A percentile compares a stretch with the other conserved stretches of the same genome.
phyloP scores from a whole-genome alignment of 2,888 invertebrate species.

The Muschampia plurimacula region DNA sequence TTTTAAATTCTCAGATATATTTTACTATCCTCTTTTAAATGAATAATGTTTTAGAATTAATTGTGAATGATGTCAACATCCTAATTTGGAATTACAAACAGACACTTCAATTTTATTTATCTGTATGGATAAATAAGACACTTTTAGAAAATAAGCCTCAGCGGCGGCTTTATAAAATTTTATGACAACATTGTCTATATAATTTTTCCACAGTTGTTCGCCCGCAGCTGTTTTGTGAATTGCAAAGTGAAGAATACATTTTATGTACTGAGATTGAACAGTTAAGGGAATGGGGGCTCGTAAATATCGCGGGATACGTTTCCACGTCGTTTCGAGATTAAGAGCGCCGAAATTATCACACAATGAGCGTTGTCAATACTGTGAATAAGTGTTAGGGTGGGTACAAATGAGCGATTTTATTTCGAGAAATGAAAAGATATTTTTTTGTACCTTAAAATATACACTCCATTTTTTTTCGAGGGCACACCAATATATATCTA shows the following conservation, averaged over 20 bases:
- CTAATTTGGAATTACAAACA: too few species aligned
- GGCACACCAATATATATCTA: too few species aligned
- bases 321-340: slow-evolving; percentile 36
- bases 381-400: slow-evolving; percentile 27
- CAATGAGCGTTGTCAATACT: slow-evolving; percentile 45
- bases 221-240: slow-evolving; percentile 20
- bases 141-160: background rate
- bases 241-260: slow-evolving; percentile 23
- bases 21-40: too few species aligned
- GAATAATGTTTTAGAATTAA: too few species aligned
- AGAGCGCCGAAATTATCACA: slow-evolving; percentile 46
- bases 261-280: slow-evolving; percentile 18
- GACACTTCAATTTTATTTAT: too few species aligned
- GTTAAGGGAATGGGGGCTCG: slow-evolving; percentile 32
- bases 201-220: background rate
- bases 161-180: background rate
- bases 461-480: too few species aligned
- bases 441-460: too few species aligned
- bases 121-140: too few species aligned
- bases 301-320: slow-evolving; percentile 32
- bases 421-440: too few species aligned
- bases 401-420: background rate
- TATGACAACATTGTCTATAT: background rate
- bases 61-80: too few species aligned
- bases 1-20: too few species aligned